phyloP scores from a whole-genome alignment of 2,113 vertebrate species.

The Danionella cerebrum region DNA sequence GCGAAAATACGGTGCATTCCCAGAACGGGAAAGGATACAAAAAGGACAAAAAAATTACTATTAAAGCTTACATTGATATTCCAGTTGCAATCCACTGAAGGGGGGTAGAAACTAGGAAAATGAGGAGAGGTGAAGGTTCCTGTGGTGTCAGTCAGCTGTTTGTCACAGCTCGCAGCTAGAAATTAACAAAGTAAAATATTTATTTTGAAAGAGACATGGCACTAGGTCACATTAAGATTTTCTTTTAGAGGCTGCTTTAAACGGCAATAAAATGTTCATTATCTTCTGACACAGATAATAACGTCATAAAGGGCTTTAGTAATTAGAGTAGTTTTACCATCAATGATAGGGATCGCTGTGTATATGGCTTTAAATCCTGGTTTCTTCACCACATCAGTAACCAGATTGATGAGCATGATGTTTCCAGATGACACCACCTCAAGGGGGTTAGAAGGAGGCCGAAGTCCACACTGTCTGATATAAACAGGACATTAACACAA shows the following conservation, averaged over 20 bases:
- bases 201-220: background rate
- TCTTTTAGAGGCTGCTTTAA: background rate
- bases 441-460: conserved; percentile 64
- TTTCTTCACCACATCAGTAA: conserved; percentile 48
- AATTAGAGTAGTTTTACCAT: background rate
- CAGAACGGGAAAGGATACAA: too few species aligned
- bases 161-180: conserved; percentile 53
- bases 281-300: background rate
- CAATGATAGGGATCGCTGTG: conserved; percentile 30
- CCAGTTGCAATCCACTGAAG: conserved; percentile 61
- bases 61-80: conserved; percentile 65
- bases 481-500: too few species aligned
- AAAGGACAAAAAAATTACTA: too few species aligned
- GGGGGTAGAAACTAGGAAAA: conserved; percentile 67
- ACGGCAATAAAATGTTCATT: too few species aligned
- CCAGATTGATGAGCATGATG: conserved; percentile 64
- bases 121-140: conserved; percentile 59
- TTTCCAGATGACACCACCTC: conserved; percentile 64
- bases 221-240: background rate
- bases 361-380: conserved; percentile 58
- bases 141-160: background rate
- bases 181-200: background rate
- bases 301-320: background rate
- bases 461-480: conserved; percentile 69
- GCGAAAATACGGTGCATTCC: too few species aligned